phyloP scores from a whole-genome alignment of 2,888 invertebrate genomes.

The Aleiodes testaceus region DNA sequence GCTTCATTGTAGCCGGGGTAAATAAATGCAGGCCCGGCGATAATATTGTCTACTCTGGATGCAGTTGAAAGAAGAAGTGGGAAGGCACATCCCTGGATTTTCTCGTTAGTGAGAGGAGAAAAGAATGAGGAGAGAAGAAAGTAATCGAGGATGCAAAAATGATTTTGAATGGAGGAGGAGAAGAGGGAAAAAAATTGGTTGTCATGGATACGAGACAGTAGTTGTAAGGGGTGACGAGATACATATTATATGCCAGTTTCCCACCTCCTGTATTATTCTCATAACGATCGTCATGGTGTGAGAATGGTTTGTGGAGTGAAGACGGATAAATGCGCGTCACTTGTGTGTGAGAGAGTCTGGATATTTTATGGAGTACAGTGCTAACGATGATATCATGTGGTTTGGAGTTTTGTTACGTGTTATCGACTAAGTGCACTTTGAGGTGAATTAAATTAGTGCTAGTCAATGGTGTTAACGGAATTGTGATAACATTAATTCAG shows the following conservation, averaged over 20 bases:
- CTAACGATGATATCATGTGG: background rate
- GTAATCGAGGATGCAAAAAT: conserved; percentile 42
- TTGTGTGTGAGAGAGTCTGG: background rate
- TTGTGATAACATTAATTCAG: background rate
- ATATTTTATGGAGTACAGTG: background rate
- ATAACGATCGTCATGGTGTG: conserved; percentile 22
- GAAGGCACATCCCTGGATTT: conserved; percentile 25
- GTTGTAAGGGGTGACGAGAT: conserved; percentile 26
- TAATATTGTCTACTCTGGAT: conserved; percentile 13
- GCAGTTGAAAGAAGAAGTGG: background rate
- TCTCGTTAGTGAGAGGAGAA: conserved; percentile 30
- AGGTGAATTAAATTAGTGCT: background rate
- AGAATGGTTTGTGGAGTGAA: conserved; percentile 1
- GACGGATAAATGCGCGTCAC: conserved; percentile 6
- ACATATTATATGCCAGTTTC: conserved; percentile 29
- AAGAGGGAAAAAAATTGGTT: conserved; percentile 22
- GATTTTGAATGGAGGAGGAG: conserved; percentile 13
- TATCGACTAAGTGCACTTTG: conserved; percentile 6
- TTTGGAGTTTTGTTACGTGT: background rate
- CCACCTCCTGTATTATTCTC: conserved; percentile 21
- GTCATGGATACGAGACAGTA: conserved; percentile 39
- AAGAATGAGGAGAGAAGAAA: conserved; percentile 14
- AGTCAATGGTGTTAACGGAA: background rate
- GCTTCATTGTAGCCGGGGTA: conserved; percentile 23
- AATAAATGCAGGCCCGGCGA: conserved; percentile 27